A percentile compares a stretch with the other conserved stretches of the same genome.
phyloP scores from a whole-genome alignment of 1,140 invertebrate species.

The Paramacrobiotus metropolitanus region DNA sequence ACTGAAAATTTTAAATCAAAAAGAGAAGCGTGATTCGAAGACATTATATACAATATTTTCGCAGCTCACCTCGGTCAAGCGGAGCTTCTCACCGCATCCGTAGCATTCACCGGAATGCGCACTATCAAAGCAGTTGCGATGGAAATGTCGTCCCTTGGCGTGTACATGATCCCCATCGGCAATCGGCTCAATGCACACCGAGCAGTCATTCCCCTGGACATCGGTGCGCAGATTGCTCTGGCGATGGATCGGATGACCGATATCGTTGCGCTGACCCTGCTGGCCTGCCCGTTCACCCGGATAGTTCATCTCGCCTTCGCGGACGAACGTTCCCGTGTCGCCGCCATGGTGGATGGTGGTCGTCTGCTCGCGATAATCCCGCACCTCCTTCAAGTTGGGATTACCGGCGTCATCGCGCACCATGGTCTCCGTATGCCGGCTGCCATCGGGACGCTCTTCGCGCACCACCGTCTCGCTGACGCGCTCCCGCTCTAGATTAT shows the following conservation, averaged over 20 bases:
- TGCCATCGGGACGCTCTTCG: too few species aligned
- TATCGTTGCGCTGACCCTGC: neutral
- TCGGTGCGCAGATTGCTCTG: neutral
- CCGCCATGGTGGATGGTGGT: too few species aligned
- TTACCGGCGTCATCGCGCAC: neutral
- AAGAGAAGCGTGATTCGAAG: too few species aligned
- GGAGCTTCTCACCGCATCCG: neutral
- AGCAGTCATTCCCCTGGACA: neutral
- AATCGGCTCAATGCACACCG: neutral
- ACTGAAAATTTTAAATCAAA: neutral
- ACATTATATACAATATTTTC: too few species aligned
- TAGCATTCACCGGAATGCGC: neutral
- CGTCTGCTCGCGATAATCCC: too few species aligned
- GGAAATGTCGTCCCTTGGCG: neutral
- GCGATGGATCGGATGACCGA: neutral
- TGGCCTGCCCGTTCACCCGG: neutral
- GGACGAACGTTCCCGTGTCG: too few species aligned
- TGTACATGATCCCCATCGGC: neutral
- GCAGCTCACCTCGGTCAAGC: neutral
- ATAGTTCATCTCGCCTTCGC: neutral
- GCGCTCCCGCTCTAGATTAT: neutral
- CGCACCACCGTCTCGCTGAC: too few species aligned
- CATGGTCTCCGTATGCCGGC: neutral
- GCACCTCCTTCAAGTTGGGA: neutral
- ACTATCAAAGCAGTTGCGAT: neutral